Base-by-base conservation (phyloP, 2,113 vertebrate genomes). In the Lates calcarifer region DNA sequence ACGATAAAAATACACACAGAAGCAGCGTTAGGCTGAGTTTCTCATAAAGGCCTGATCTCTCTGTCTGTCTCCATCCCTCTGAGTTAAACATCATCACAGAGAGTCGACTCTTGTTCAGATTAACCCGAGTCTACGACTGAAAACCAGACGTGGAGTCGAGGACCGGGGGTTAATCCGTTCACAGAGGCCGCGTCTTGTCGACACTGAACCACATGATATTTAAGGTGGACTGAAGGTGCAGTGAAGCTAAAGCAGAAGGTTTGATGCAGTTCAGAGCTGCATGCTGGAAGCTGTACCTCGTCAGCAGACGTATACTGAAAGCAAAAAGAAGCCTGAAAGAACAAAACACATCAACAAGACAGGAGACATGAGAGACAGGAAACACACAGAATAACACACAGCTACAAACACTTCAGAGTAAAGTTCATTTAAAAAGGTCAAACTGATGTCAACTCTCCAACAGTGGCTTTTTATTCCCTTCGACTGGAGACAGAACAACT, bases 321-420 rank as follows among this genome's bases (percentile, higher is more conserved):
- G 94, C 94, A 95, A 94, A 95, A 92, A 92, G 90, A 94, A 66
- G 91, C 91, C 95, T 96, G 91, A 24, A 94, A 92, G 89, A 84
- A 93, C 84, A 94, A 86, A 85, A 93, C 28, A 94, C 66, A 91
- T 47, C 67, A 84, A 87, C 82, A 81, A 66, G 63, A 85, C 69
- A 53, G 64, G 55, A 83, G 45, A 86, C 47, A 68, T 86, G 73
- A 87, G 76, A 85, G 28, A 90, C 72, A 70, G 43, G 22, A 55
- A 24, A 41, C 10, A 41, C 0, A 12, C 3, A 13, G 39, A 37
- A 37, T 37, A 37, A 33, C 3, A 33, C 3, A 37, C 35, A 37
- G 35, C 35, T 31, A 65, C 26, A 47, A 28, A 74, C 13, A 29
- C 15, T 9, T 33, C 37, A 29, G 24, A 49, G 26, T 49, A 47